Conservation (phyloP, 2,797 vertebrate genomes). For the Lacerta agilis region DNA sequence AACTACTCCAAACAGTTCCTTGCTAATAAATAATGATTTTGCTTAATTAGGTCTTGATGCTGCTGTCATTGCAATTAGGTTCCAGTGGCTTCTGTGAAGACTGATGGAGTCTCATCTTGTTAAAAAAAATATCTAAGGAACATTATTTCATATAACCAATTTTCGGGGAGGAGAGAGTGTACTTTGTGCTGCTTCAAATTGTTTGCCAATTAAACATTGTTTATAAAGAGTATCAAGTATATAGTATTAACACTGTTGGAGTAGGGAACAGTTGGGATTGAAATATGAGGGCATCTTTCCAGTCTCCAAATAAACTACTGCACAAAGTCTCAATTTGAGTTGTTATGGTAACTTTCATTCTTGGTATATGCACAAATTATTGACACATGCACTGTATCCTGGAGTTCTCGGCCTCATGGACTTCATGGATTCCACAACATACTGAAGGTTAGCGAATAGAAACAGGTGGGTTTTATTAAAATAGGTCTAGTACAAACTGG, state of each 20-base stretch:
- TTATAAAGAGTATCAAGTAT: background rate
- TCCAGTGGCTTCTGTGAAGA: background rate
- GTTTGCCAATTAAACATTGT: constrained; percentile 7
- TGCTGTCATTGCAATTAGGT: background rate
- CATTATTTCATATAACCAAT: background rate
- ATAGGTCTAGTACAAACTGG: background rate
- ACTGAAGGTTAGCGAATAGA: no score
- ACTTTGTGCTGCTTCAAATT: background rate
- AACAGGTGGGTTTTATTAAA: background rate
- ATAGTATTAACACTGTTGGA: background rate
- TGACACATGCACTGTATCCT: background rate
- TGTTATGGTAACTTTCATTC: constrained; percentile 14
- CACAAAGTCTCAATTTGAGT: background rate
- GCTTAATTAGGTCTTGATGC: background rate
- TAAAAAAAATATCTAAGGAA: background rate
- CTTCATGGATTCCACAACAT: background rate
- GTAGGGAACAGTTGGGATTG: background rate
- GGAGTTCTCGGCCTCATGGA: background rate
- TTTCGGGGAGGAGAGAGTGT: background rate
- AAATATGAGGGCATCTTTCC: constrained; percentile 3
- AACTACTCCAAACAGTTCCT: no score
- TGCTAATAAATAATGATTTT: background rate
- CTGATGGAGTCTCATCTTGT: background rate
- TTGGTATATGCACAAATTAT: background rate
- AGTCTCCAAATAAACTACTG: background rate